phyloP scores from a whole-genome alignment of 2,888 invertebrate species.

The Cecidostiba fungosa region DNA sequence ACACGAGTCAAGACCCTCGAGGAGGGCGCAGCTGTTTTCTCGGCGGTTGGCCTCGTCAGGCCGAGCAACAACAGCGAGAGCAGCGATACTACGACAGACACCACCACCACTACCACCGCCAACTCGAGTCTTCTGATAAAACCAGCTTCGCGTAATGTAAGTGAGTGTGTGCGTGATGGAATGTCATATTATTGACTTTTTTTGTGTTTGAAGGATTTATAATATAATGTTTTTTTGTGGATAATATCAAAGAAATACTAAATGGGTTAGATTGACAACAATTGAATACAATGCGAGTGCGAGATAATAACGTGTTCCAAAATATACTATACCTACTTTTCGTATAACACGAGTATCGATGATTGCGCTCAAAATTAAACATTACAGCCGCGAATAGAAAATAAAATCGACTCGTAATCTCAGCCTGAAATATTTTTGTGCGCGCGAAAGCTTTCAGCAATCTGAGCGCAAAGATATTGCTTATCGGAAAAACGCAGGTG shows the following conservation, averaged over 20 bases:
- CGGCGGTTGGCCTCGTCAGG: slow-evolving; percentile 59
- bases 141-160: neutral
- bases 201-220: too few relatives aligned
- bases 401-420: neutral
- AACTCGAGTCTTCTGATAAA: neutral
- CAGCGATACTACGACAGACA: slow-evolving; percentile 72
- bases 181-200: too few relatives aligned
- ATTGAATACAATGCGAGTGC: neutral
- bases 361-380: neutral
- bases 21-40: slow-evolving; percentile 68
- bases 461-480: neutral
- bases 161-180: too few relatives aligned
- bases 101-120: slow-evolving; percentile 57
- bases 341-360: neutral
- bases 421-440: neutral
- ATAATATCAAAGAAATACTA: too few relatives aligned
- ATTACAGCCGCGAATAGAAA: too few relatives aligned
- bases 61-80: slow-evolving; percentile 75
- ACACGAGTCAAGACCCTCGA: slow-evolving; percentile 71
- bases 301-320: neutral
- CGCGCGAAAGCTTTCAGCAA: neutral
- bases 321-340: too few relatives aligned
- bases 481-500: neutral
- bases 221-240: too few relatives aligned
- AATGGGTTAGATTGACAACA: too few relatives aligned